These are phyloP conservation scores for Acanthisitta chloris DNA, from an alignment of 2,113 vertebrate species.

Conservation along the genomic window DNA sequence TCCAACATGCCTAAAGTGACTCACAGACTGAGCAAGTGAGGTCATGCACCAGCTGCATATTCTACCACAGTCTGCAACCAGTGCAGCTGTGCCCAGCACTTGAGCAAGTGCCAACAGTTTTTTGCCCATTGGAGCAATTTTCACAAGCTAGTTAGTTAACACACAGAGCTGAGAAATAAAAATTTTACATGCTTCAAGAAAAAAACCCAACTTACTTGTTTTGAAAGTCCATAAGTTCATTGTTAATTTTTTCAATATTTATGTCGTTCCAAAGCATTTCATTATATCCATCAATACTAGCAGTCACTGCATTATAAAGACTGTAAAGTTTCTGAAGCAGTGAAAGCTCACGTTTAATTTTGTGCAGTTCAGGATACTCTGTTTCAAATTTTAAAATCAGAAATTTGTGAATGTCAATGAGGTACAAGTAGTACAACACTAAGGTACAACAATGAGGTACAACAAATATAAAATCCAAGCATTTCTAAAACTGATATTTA, in stretches of 20 bases:
- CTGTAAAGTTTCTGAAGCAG: constrained; percentile 82
- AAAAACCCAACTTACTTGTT: constrained; percentile 64
- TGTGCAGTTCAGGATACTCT: constrained; percentile 83
- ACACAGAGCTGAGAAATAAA: background rate
- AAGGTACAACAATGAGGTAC: no score
- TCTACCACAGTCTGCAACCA: background rate
- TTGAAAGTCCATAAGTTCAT: constrained; percentile 83
- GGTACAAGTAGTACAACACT: no score
- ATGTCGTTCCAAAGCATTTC: constrained; percentile 81
- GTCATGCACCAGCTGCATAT: background rate
- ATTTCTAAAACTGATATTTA: background rate
- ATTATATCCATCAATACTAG: constrained; percentile 69
- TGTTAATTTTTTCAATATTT: constrained; percentile 80
- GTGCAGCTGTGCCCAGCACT: background rate
- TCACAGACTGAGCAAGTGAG: background rate
- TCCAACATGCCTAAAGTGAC: background rate
- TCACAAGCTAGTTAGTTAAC: background rate
- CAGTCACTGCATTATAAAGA: constrained; percentile 76
- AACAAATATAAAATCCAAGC: background rate
- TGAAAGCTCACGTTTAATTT: constrained; percentile 77
- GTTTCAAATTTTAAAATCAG: constrained; percentile 15
- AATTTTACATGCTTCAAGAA: background rate
- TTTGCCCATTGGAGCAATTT: background rate
- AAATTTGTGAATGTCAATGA: background rate
- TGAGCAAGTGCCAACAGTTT: background rate